phyloP scores from a whole-genome alignment of 2,113 vertebrate species.

The Limnothrissa miodon region DNA sequence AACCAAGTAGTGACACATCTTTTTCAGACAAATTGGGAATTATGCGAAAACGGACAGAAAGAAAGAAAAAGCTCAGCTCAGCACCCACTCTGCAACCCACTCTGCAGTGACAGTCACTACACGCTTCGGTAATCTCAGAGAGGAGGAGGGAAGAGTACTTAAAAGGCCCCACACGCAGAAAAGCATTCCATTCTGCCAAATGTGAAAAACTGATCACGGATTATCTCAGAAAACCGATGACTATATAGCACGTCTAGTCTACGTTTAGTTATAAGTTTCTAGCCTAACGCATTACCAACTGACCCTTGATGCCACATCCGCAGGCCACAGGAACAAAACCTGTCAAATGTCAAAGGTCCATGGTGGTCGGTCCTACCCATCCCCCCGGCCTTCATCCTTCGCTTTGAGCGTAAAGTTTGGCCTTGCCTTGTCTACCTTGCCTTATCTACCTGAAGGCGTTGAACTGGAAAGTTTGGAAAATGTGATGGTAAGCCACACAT shows the following conservation, averaged over 20 bases:
- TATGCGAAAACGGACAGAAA: no score
- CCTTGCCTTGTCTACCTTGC: neutral
- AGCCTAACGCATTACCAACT: constrained; percentile 18
- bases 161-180: neutral
- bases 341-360: no score
- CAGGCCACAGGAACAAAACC: constrained; percentile 37
- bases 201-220: neutral
- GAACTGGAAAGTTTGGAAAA: neutral
- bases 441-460: neutral
- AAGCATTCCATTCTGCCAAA: neutral
- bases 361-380: no score
- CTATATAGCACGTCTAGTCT: neutral
- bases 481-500: neutral
- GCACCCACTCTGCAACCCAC: neutral
- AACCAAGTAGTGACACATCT: no score
- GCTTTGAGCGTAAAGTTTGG: neutral
- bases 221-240: neutral
- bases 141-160: no score
- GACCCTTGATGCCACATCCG: constrained; percentile 32
- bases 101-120: neutral
- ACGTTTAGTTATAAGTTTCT: neutral
- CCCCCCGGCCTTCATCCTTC: neutral
- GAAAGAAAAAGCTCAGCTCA: no score
- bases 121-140: neutral
- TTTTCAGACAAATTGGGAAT: no score